Conservation (phyloP, 2,888 invertebrate species). For the Orthosia gracilis region DNA sequence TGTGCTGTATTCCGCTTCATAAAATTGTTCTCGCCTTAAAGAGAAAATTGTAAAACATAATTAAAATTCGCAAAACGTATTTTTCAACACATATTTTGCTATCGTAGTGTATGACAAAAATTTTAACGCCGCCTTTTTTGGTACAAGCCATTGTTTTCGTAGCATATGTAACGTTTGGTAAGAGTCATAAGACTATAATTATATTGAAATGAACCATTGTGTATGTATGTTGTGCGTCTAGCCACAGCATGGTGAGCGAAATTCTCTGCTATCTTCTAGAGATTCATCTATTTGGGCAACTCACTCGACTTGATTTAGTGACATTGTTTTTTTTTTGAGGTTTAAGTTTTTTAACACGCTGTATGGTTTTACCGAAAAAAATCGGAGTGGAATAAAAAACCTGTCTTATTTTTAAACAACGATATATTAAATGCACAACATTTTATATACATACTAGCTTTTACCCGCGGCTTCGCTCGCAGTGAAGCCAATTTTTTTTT, state of each 20-base stretch:
- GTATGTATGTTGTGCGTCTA: slow-evolving; percentile 42
- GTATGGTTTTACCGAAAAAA: background rate
- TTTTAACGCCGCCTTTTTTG: slow-evolving; percentile 33
- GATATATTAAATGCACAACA: no score
- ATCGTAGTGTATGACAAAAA: slow-evolving; percentile 44
- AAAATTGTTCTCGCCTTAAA: slow-evolving; percentile 26
- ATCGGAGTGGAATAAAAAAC: background rate
- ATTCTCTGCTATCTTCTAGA: slow-evolving; percentile 25
- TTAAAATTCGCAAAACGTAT: slow-evolving; percentile 55
- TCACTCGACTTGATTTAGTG: background rate
- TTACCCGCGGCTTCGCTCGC: no score
- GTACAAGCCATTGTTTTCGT: slow-evolving; percentile 36
- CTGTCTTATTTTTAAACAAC: background rate
- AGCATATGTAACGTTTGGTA: slow-evolving; percentile 32
- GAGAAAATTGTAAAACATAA: slow-evolving; percentile 32
- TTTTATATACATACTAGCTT: no score
- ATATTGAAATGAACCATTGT: slow-evolving; percentile 50
- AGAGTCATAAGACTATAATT: slow-evolving; percentile 49
- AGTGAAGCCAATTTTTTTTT: no score
- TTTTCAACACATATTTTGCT: slow-evolving; percentile 38
- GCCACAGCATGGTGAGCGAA: slow-evolving; percentile 19
- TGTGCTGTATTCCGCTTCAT: background rate
- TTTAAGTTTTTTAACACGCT: background rate
- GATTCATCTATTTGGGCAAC: slow-evolving; percentile 7
- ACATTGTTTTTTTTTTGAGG: background rate